A percentile compares a stretch with the other conserved stretches of the same genome.
These are phyloP conservation scores for Pristionchus maxplancki DNA, from an alignment of 2,888 invertebrate species.

Conservation along the genomic window DNA sequence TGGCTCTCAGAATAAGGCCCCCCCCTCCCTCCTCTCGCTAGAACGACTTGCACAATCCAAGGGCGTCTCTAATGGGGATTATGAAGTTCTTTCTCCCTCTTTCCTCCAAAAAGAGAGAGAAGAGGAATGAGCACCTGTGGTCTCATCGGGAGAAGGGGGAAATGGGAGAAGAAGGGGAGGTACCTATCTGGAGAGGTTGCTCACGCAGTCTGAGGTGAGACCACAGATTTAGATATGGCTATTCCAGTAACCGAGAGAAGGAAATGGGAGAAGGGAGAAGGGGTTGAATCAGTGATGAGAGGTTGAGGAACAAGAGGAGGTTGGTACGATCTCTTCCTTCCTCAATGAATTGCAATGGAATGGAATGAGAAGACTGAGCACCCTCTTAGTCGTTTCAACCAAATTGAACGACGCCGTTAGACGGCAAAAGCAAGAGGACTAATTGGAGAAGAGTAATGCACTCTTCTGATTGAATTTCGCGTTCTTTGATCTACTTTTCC, in stretches of 20 bases:
- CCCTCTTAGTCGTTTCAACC: not conserved
- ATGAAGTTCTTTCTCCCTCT: not conserved
- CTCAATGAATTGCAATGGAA: not conserved
- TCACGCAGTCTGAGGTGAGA: not conserved
- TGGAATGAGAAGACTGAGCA: not conserved
- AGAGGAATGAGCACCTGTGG: not conserved
- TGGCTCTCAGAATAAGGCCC: not conserved
- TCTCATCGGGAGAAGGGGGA: not conserved
- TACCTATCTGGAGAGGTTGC: not conserved
- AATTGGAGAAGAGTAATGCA: conserved; percentile 11
- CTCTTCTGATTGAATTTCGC: conserved; percentile 21
- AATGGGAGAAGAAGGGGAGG: not conserved
- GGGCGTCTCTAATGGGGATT: conserved; percentile 11
- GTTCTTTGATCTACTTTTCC: not conserved
- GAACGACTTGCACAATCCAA: not conserved
- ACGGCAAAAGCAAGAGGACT: conserved; percentile 21
- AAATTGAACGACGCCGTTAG: conserved; percentile 31
- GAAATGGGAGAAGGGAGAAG: not conserved
- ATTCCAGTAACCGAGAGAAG: not conserved
- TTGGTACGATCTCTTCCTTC: not conserved
- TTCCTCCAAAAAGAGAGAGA: not conserved
- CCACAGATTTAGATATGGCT: not conserved
- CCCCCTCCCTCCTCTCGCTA: not conserved
- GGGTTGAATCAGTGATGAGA: not conserved
- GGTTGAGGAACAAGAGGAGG: not conserved